Percentiles rank a stretch among this genome's conserved stretches.
These are phyloP conservation scores for Coregonus ussuriensis DNA, from an alignment of 2,797 vertebrate species.

Conservation along the genomic window DNA sequence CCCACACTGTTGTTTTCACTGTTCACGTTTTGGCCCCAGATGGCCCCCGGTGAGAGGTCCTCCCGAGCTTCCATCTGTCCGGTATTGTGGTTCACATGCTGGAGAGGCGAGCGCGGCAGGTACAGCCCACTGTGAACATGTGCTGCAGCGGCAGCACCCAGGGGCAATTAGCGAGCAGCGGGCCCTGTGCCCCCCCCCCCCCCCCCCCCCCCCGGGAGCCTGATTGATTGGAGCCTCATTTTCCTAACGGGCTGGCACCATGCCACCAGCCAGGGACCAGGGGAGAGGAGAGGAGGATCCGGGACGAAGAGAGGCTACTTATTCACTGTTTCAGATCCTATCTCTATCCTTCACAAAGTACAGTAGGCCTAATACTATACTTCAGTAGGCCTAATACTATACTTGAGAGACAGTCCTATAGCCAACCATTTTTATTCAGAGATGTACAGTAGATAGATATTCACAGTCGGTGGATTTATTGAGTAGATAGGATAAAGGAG, in stretches of 20 bases:
- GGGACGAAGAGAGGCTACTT: background rate
- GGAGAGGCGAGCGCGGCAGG: constrained; percentile 51
- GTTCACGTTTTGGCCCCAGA: constrained; percentile 47
- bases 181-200: constrained; percentile 56
- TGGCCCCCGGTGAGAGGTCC: constrained; percentile 51
- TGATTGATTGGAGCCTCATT: constrained; percentile 88
- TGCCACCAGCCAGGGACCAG: constrained; percentile 70
- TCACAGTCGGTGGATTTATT: background rate
- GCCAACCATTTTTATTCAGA: background rate
- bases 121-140: constrained; percentile 72
- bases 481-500: background rate
- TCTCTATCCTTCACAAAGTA: background rate
- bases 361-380: background rate
- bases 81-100: constrained; percentile 65
- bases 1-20: constrained; percentile 15
- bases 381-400: background rate
- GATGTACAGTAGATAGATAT: background rate
- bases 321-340: background rate
- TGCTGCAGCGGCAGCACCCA: constrained; percentile 67
- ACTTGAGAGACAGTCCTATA: background rate
- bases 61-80: constrained; percentile 71
- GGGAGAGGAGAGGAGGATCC: constrained; percentile 55
- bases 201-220: constrained; percentile 66
- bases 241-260: constrained; percentile 81
- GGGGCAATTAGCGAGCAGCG: constrained; percentile 48